Base-by-base conservation (phyloP, 2,888 invertebrate genomes). In the Ommatoiulus sabulosus region DNA sequence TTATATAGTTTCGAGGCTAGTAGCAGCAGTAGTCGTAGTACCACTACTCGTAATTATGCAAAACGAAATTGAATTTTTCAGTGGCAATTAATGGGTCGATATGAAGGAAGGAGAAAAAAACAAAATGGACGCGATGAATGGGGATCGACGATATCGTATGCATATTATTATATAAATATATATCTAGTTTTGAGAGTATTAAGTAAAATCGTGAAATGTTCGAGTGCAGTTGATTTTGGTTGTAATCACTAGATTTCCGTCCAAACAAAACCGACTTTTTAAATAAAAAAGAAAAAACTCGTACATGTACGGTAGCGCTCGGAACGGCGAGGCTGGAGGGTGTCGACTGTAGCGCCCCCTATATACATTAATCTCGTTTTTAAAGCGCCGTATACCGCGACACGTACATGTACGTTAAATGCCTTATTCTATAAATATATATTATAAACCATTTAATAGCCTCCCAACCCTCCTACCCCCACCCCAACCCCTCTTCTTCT, bases 241-340 rank as follows among this genome's bases (percentile, higher is more conserved):
- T 86, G 35, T 35, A 86, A 86, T 87, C 44, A 80, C 44, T 87
- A 87, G 63, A 87, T 87, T 63, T 87, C 87, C 87, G 87, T 87
- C 87, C 87, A 87, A 87, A 57, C 52, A 87, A 87, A 87, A 87
- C 57, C 57, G 48, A 57, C 57, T 87, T 57, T 87, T 57, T 87
- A 86, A 48, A 44, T 44, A 85, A 85, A 43, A 80, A 85, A 46
- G 44, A 44, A 86, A 85, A 86, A 86, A 44, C 17, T 86, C 48
- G 86, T 86, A n/a, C 86, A 46, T 86, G 86, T 86, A 86, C 86
- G 3, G 48, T 20, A 12, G 86, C 24, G 20, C 86, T 46, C 17
- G n/a, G 86, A 86, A 46, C 44, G 86, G 44, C 24, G 10, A 24
- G 80, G 84, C 35, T 35, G 84, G 43, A 43, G 1, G 44, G 35